Conservation (phyloP, 30 jellyfish, hydroid and myxozoan genomes). For the Pelagia noctiluca region DNA sequence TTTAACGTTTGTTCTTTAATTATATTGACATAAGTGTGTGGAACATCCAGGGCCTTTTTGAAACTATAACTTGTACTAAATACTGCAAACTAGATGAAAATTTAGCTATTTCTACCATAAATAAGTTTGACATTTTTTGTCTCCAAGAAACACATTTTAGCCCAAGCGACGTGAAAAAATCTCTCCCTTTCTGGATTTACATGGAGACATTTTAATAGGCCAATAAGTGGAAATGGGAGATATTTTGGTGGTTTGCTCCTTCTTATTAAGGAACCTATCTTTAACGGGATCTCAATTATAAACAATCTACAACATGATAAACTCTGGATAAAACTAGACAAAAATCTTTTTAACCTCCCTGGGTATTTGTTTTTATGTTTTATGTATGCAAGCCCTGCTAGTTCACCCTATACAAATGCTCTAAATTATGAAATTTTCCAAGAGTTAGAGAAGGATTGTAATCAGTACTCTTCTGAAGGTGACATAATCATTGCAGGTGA, state of each 20-base stretch:
- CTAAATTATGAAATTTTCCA: neutral
- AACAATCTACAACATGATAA: neutral
- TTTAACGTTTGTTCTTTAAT: neutral
- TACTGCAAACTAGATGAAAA: constrained; percentile 13
- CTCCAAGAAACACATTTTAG: neutral
- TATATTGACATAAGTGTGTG: constrained; percentile 18
- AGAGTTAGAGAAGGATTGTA: neutral
- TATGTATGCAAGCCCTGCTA: neutral
- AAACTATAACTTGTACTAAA: neutral
- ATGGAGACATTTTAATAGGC: neutral
- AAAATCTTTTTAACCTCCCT: neutral
- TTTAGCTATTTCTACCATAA: neutral
- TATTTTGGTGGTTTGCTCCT: constrained; percentile 1
- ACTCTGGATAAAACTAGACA: neutral
- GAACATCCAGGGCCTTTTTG: constrained; percentile 16
- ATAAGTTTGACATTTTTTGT: neutral
- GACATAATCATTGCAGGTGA: neutral
- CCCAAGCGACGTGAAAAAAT: neutral
- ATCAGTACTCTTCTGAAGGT: neutral
- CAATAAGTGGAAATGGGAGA: constrained; percentile 12
- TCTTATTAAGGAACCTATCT: neutral
- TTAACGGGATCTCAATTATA: neutral
- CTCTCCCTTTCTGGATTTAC: neutral
- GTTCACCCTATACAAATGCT: neutral
- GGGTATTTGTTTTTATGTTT: neutral